Evolutionary conservation across 2,113 vertebrate species (phyloP).

Genomic region (Parus major): DNA sequence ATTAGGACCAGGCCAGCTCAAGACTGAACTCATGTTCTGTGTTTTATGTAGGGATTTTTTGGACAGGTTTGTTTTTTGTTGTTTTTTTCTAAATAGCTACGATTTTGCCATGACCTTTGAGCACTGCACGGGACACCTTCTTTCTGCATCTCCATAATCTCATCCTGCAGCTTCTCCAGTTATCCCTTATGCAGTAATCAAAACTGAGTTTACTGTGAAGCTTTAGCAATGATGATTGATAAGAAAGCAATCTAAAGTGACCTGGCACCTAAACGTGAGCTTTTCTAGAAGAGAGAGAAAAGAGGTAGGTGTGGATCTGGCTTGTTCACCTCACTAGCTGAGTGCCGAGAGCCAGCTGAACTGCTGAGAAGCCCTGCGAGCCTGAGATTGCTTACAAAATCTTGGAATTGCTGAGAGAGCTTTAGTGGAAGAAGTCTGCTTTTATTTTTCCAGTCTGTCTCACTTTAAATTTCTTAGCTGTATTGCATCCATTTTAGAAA

Average conservation of each 20-base stretch:
- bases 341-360: not conserved
- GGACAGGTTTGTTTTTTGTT: not conserved
- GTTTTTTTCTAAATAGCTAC: not conserved
- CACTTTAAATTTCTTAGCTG: not conserved
- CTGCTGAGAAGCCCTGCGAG: not conserved
- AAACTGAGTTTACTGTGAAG: not conserved
- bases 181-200: not conserved
- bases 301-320: not conserved
- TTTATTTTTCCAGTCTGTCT: not conserved
- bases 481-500: not conserved
- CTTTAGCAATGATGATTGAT: not conserved
- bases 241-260: not conserved
- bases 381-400: not conserved
- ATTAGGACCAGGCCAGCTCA: not conserved
- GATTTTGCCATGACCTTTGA: not conserved
- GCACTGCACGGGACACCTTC: accelerated
- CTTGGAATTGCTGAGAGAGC: not conserved
- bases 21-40: not conserved
- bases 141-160: not conserved
- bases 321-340: not conserved
- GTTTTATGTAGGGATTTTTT: not conserved
- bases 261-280: not conserved
- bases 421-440: not conserved
- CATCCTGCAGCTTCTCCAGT: not conserved
- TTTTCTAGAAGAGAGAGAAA: not conserved